These are phyloP conservation scores for Amphimallon solstitiale DNA, from an alignment of 2,888 invertebrate species.

Conservation along the genomic window DNA sequence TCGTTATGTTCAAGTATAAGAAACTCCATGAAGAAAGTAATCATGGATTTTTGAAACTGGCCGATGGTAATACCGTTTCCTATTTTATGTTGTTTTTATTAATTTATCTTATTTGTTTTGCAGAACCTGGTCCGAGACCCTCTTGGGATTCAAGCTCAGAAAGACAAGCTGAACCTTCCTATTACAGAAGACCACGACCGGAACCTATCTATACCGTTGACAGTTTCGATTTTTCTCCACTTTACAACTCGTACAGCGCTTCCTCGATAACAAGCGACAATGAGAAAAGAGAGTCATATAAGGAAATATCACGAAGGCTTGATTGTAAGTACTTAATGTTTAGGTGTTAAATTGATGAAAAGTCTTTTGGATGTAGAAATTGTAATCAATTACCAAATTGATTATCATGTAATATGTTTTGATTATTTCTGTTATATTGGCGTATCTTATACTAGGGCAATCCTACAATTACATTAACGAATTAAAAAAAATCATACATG, in stretches of 20 bases:
- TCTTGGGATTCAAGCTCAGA: constrained; percentile 60
- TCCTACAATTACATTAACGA: too few species aligned
- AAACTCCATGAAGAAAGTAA: constrained; percentile 72
- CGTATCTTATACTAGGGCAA: too few species aligned
- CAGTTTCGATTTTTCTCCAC: constrained; percentile 47
- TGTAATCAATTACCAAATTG: too few species aligned
- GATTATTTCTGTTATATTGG: too few species aligned
- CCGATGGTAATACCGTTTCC: constrained; percentile 65
- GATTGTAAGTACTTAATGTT: constrained; percentile 56
- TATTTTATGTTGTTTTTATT: constrained; percentile 12
- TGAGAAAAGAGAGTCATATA: constrained; percentile 60
- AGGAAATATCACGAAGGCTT: constrained; percentile 59
- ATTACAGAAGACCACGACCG: constrained; percentile 46
- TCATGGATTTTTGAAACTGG: constrained; percentile 72
- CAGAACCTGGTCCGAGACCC: constrained; percentile 65
- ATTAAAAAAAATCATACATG: too few species aligned
- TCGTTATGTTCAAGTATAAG: constrained; percentile 76
- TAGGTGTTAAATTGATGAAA: not conserved
- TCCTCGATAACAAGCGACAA: constrained; percentile 46
- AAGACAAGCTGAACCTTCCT: constrained; percentile 39
- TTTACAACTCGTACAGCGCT: constrained; percentile 45
- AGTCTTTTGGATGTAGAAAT: not conserved
- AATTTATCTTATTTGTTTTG: constrained; percentile 40
- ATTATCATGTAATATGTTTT: too few species aligned
- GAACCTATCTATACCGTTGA: constrained; percentile 42